Percentiles rank a stretch among this genome's conserved stretches.
Conservation (phyloP, 1,140 invertebrate genomes). For the Bombus affinis region DNA sequence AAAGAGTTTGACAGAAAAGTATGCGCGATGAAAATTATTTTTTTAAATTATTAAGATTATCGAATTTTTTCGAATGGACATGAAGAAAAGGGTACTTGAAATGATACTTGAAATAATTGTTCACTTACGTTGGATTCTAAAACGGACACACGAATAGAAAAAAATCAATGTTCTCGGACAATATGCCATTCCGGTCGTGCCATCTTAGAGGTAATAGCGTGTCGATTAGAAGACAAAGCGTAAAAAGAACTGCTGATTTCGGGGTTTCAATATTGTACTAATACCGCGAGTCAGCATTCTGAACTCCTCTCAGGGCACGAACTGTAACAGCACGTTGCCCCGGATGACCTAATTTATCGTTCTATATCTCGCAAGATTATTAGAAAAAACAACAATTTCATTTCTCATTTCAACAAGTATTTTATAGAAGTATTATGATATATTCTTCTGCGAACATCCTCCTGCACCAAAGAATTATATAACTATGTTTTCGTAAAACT, state of each 20-base stretch:
- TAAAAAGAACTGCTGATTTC: constrained; percentile 38
- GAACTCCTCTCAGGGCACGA: not conserved
- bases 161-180: not conserved
- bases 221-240: constrained; percentile 37
- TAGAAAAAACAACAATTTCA: not conserved
- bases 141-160: not conserved
- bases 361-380: not conserved
- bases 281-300: constrained; percentile 32
- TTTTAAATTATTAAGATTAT: not conserved
- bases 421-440: not conserved
- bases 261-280: constrained; percentile 33
- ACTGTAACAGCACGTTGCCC: constrained; percentile 16
- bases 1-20: not conserved
- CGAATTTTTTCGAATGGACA: too few species aligned
- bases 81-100: too few species aligned
- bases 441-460: not conserved
- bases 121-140: not conserved
- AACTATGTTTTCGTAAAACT: not conserved
- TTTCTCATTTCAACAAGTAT: not conserved
- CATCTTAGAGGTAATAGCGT: constrained; percentile 9
- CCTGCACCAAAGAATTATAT: not conserved
- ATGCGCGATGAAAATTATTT: not conserved
- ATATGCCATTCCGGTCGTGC: not conserved
- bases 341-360: constrained; percentile 30
- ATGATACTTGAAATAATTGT: not conserved